Base-by-base conservation (phyloP, 1,140 invertebrate species). In the Conus ventricosus region DNA sequence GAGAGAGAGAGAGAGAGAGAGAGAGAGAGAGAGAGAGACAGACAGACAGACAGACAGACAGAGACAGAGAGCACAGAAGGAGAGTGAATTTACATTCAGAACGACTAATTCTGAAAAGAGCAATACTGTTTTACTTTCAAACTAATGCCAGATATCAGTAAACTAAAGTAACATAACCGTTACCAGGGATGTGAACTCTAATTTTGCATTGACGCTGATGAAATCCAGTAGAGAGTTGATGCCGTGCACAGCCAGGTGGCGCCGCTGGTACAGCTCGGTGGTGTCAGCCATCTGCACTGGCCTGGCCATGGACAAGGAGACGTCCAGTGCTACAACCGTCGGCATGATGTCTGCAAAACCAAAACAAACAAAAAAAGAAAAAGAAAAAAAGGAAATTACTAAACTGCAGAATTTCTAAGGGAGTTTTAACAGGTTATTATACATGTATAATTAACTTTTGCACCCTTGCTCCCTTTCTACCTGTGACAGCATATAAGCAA, bases 151-250 rank as follows among this genome's bases (percentile, higher is more conserved):
- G 71, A 75, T 8, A n/a, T 17, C 8, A 75, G 20, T n/a, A 75
- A 8, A 8, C 15, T 8, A 67, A 25, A 86, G 0, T 53, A 87
- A 91, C 25, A 78, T 78, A 20, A 85, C 92, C 93, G 94, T 95
- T 95, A 99, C 97, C 95, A 99, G 94, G n/a, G 98, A 96, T 15
- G 98, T 97, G 96, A 98, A 98, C 95, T 99, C 98, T 84, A 99
- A 93, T 96, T 98, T 98, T 17, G 97, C 97, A 94, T 98, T 97
- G 3, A 96, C 93, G 91, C 97, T 96, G 85, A 99, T 96, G 94
- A 98, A 97, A 95, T 99, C 97, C 60, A 99, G 95, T 89, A 99
- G 96, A 76, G 96, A 96, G 94, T 97, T 97, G 87, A 99, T 97
- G 78, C 98, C 98, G 88, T 97, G 96, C 67, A 97, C 94, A 13